Evolutionary conservation across 2,113 vertebrate genomes (phyloP), one percentile per base, ranked within the genome.

Genomic region (Rousettus leschenaultii): DNA sequence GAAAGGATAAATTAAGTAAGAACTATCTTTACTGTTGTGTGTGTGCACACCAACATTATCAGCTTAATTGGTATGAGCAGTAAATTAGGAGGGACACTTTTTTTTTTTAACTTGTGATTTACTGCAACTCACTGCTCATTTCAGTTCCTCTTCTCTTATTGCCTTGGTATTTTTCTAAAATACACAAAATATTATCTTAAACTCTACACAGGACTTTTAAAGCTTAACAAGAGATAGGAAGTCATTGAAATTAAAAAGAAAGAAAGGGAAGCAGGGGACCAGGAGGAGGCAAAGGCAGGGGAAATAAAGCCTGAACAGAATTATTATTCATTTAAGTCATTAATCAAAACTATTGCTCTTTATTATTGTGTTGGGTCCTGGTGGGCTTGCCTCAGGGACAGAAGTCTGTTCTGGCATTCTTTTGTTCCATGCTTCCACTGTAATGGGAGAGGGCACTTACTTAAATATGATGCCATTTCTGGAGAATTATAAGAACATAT

Each of bases 211-310:
- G 26, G 24, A 77, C 68, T 82, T 73, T 70, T 65, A 89, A 90
- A 75, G 59, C 65, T 68, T 70, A 79, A 90, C 48, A 70, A 51
- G 35, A 63, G 21, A 45, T 38, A 22, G 66, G 61, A 51, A 91
- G 21, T 66, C 38, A 95, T 43, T 87, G 79, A 40, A 95, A 57
- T 80, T 84, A 90, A 87, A 61, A 63, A 70, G 26, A 48, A 94
- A 53, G 71, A 93, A 91, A 82, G 6, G 68, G 33, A 59, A 55
- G 51, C 71, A 57, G 70, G 91, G n/a, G 12, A 90, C 19, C 16
- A 85, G 82, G 28, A 78, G n/a, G 63, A 73, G 53, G 8, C 21
- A 14, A 68, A 33, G 24, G 38, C 28, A 73, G 43, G 55, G 73
- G 53, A 63, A 35, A 73, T 30, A 38, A 93, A 92, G 13, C n/a